Evolutionary conservation across 2,797 vertebrate genomes (phyloP).

Genomic region (Sorex maritimensis): DNA sequence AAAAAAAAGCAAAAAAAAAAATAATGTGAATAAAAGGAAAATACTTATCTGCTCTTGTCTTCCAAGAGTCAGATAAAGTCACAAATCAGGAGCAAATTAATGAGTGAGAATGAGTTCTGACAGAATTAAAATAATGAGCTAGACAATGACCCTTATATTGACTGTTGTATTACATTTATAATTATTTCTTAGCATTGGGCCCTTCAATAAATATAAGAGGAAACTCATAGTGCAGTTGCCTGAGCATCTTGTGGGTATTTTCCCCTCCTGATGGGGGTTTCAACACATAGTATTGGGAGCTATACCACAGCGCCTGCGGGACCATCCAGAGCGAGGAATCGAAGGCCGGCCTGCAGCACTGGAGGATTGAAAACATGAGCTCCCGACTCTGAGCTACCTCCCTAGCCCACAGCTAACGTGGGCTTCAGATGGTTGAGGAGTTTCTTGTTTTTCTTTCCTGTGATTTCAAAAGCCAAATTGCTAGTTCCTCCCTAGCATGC

Average conservation of each 20-base stretch:
- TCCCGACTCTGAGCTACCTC: no score
- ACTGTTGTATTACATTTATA: neutral
- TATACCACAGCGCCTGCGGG: no score
- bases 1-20: no score
- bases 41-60: slow-evolving; percentile 3
- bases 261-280: neutral
- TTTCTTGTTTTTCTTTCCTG: slow-evolving; percentile 3
- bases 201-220: neutral
- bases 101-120: slow-evolving; percentile 18
- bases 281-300: no score
- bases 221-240: neutral
- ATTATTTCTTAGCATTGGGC: slow-evolving; percentile 40
- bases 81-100: slow-evolving; percentile 56
- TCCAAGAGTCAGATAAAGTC: slow-evolving; percentile 60
- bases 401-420: neutral
- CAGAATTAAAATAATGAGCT: neutral
- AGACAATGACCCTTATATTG: slow-evolving; percentile 22
- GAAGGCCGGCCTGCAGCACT: no score
- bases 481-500: slow-evolving; percentile 30
- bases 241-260: neutral
- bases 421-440: slow-evolving; percentile 44
- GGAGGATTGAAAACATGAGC: no score
- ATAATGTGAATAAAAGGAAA: slow-evolving; percentile 59
- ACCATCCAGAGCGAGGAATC: no score
- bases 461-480: slow-evolving; percentile 50